phyloP scores from a whole-genome alignment of 2,797 vertebrate species.

The Pagetopsis macropterus region DNA sequence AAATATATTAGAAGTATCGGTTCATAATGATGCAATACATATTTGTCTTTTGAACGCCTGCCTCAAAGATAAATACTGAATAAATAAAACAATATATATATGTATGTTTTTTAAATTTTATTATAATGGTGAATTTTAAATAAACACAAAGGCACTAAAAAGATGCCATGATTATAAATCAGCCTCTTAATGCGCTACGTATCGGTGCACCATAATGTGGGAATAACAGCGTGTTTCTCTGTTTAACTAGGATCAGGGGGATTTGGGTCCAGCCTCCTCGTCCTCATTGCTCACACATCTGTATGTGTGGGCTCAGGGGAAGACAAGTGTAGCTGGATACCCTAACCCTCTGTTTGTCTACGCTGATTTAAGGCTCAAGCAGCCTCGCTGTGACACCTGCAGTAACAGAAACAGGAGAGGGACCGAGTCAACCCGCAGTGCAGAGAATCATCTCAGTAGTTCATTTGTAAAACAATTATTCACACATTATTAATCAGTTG shows the following conservation, averaged over 20 bases:
- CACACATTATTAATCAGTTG: slow-evolving; percentile 21
- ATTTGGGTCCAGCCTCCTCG: slow-evolving; percentile 61
- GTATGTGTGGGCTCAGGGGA: slow-evolving; percentile 56
- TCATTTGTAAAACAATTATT: slow-evolving; percentile 38
- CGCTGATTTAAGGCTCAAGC: slow-evolving; percentile 70
- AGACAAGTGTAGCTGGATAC: slow-evolving; percentile 58
- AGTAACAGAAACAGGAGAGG: slow-evolving; percentile 42
- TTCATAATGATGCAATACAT: slow-evolving; percentile 4
- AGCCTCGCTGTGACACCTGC: slow-evolving; percentile 62
- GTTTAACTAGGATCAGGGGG: slow-evolving; percentile 80
- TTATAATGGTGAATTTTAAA: background rate
- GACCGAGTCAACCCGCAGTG: slow-evolving; percentile 23
- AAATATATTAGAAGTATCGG: background rate
- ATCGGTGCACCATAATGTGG: slow-evolving; percentile 69
- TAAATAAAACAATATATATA: slow-evolving; percentile 8
- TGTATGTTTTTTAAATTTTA: slow-evolving; percentile 2
- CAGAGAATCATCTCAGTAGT: slow-evolving; percentile 22
- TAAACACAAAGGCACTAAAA: slow-evolving; percentile 45
- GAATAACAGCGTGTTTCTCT: slow-evolving; percentile 72
- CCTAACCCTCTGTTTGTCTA: slow-evolving; percentile 71
- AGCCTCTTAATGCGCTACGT: slow-evolving; percentile 65
- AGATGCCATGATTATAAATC: slow-evolving; percentile 67
- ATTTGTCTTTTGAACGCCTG: slow-evolving; percentile 15
- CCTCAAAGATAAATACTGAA: background rate
- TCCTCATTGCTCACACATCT: slow-evolving; percentile 58